A percentile compares a stretch with the other conserved stretches of the same genome.
Conservation (phyloP, 2,113 vertebrate species). For the Oncorhynchus masou region DNA sequence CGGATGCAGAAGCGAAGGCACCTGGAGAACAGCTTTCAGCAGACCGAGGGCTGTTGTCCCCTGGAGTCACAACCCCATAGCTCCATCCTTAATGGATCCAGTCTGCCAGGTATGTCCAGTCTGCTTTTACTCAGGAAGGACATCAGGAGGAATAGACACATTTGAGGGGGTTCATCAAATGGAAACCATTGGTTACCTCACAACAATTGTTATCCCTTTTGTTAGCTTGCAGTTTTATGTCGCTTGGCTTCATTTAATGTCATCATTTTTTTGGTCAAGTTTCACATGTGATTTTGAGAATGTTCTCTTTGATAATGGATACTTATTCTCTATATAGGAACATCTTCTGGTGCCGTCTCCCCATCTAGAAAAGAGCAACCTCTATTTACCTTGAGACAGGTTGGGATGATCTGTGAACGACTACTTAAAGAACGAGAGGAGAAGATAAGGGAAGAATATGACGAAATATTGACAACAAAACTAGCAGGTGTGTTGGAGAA, state of each 20-base stretch:
- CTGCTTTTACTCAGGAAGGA: background rate
- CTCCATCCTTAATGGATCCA: constrained; percentile 81
- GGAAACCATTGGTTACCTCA: background rate
- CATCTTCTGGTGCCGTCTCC: constrained; percentile 82
- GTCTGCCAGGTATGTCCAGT: constrained; percentile 78
- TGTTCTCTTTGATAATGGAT: background rate
- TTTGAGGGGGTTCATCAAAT: background rate
- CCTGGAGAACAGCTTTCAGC: constrained; percentile 88
- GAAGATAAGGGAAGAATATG: constrained; percentile 96
- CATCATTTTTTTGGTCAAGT: background rate
- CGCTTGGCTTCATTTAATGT: background rate
- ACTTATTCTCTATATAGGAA: constrained; percentile 63
- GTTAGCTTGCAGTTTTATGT: background rate
- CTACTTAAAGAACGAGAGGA: constrained; percentile 97
- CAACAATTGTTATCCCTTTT: background rate
- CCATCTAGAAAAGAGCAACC: constrained; percentile 95
- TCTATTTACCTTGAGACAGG: constrained; percentile 95
- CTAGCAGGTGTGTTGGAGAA: constrained; percentile 82
- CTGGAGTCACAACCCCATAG: constrained; percentile 83
- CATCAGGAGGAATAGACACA: background rate
- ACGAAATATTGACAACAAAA: constrained; percentile 95
- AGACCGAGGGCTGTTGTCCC: constrained; percentile 86
- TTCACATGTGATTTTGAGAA: background rate
- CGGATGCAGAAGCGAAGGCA: constrained; percentile 96
- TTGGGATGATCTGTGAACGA: constrained; percentile 98